Conservation (phyloP, 2,113 vertebrate species). For the Balaeniceps rex region DNA sequence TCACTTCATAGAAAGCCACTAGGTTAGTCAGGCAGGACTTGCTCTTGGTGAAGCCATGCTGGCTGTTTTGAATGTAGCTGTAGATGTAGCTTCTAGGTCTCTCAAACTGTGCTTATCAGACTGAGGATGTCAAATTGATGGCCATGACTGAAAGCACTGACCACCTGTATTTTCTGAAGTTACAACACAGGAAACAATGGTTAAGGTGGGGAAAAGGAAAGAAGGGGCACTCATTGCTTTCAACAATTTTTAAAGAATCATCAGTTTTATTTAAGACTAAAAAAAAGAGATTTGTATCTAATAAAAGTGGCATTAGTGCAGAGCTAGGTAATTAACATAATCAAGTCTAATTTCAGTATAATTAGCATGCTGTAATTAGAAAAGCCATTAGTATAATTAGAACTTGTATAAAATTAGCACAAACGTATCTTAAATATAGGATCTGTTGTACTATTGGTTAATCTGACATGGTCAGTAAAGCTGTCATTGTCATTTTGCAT, state of each 20-base stretch:
- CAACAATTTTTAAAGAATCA: not conserved
- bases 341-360: not conserved
- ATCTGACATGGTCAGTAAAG: not conserved
- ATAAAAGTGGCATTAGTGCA: not conserved
- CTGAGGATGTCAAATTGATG: not conserved
- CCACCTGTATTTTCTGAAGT: not conserved
- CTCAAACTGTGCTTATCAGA: not conserved
- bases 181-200: not conserved
- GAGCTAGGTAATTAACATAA: not conserved
- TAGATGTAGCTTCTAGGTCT: not conserved
- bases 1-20: no score
- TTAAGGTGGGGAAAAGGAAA: not conserved
- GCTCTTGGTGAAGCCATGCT: no score
- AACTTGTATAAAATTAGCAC: not conserved
- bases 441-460: not conserved
- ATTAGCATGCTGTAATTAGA: constrained; percentile 10
- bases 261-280: not conserved
- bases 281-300: not conserved
- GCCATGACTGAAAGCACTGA: not conserved
- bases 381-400: not conserved
- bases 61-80: no score
- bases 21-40: no score
- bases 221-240: not conserved
- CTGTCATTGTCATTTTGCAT: not conserved
- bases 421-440: not conserved